Conservation (phyloP, 2,888 invertebrate genomes). For the Metellina segmentata region DNA sequence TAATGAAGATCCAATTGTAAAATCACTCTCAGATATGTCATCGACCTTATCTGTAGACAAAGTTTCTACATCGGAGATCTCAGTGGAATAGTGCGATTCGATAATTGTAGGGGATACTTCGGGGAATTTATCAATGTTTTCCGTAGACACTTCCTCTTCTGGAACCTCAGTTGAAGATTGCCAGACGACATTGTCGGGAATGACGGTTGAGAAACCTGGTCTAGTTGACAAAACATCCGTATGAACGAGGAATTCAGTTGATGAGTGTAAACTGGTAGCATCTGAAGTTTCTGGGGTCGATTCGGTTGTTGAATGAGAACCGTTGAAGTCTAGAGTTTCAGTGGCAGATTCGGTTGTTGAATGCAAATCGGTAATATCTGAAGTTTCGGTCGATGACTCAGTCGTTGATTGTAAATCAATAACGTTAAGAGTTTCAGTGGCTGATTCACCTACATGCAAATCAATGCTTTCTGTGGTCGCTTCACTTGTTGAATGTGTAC, state of each 20-base stretch:
- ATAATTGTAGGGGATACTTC: neutral
- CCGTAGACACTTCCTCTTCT: neutral
- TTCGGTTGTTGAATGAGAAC: neutral
- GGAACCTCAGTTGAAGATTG: neutral
- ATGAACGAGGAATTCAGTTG: neutral
- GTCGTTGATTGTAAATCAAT: neutral
- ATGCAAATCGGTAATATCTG: neutral
- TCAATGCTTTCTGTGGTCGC: neutral
- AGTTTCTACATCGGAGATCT: constrained; percentile 3
- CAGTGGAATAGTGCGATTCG: neutral
- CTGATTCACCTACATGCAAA: neutral
- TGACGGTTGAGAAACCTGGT: neutral
- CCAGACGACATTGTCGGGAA: neutral
- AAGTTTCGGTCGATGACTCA: neutral
- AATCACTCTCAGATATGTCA: neutral
- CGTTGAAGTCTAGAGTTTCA: neutral
- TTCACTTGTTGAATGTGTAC: neutral
- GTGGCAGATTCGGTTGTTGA: neutral
- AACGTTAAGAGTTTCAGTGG: neutral
- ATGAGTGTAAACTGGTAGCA: neutral
- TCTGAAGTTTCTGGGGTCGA: too few species aligned
- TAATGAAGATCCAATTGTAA: neutral
- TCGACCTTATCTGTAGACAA: neutral
- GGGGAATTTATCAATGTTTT: neutral
- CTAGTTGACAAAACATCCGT: too few species aligned